Conservation (phyloP, 1,140 invertebrate species). For the Heliconius eleuchia region DNA sequence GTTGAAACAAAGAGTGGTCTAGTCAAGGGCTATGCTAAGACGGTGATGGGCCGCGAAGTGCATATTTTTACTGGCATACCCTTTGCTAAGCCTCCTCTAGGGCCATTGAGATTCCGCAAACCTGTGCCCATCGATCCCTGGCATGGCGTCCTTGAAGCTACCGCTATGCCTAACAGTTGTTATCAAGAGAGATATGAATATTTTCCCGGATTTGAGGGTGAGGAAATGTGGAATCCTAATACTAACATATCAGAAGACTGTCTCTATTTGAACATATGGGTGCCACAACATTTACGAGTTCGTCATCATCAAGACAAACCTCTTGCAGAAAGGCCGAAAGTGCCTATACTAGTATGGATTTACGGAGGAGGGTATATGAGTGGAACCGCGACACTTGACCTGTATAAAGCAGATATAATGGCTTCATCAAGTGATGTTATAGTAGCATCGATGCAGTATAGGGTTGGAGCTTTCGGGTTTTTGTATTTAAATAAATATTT, state of each 20-base stretch:
- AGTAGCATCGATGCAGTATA: constrained; percentile 93
- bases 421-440: constrained; percentile 91
- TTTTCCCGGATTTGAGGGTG: constrained; percentile 93
- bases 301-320: constrained; percentile 84
- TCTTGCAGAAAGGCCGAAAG: constrained; percentile 80
- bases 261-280: constrained; percentile 96
- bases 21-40: constrained; percentile 89
- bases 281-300: constrained; percentile 88
- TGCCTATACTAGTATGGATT: constrained; percentile 95
- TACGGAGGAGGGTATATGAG: constrained; percentile 96
- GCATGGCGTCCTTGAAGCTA: constrained; percentile 91
- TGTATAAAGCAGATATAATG: constrained; percentile 94
- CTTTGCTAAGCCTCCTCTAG: constrained; percentile 95
- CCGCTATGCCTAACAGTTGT: constrained; percentile 90
- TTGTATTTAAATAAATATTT: constrained; percentile 90
- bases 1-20: constrained; percentile 90
- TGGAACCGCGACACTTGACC: constrained; percentile 93
- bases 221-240: constrained; percentile 97
- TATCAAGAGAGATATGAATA: constrained; percentile 93
- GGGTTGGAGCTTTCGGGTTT: constrained; percentile 95
- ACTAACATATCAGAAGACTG: constrained; percentile 96
- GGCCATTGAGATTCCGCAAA: constrained; percentile 92
- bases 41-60: constrained; percentile 89
- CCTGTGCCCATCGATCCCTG: constrained; percentile 93
- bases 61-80: constrained; percentile 97